Percentiles rank a stretch among this genome's conserved stretches.
Evolutionary conservation across 2,888 invertebrate species (phyloP).

Genomic region (Ochlodes sylvanus): DNA sequence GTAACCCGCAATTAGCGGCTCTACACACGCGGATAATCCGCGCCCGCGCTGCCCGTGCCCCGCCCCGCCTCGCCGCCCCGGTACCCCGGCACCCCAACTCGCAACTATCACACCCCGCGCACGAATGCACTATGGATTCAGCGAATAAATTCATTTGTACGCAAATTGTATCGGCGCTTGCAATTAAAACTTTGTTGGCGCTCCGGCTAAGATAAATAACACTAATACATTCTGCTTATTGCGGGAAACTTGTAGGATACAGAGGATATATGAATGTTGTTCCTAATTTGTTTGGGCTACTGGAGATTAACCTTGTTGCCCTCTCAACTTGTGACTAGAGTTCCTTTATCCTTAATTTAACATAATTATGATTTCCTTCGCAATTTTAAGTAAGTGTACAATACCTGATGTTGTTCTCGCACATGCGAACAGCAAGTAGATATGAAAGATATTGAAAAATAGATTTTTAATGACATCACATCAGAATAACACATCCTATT

Average conservation of each 20-base stretch:
- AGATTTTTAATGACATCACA: too few species aligned
- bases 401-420: not conserved
- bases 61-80: slow-evolving; percentile 52
- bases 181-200: slow-evolving; percentile 85
- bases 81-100: slow-evolving; percentile 48
- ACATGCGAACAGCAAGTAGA: too few species aligned
- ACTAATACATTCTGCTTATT: slow-evolving; percentile 85
- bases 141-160: slow-evolving; percentile 85
- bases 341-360: slow-evolving; percentile 61
- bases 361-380: slow-evolving; percentile 46
- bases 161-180: slow-evolving; percentile 85
- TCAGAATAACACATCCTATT: too few species aligned
- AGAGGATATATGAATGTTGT: slow-evolving; percentile 83
- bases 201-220: slow-evolving; percentile 84
- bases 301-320: slow-evolving; percentile 70
- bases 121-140: slow-evolving; percentile 81
- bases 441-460: too few species aligned
- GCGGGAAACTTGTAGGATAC: slow-evolving; percentile 79
- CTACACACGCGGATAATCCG: slow-evolving; percentile 79
- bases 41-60: slow-evolving; percentile 53
- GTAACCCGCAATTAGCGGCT: slow-evolving; percentile 81
- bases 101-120: slow-evolving; percentile 52
- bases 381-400: slow-evolving; percentile 33
- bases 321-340: slow-evolving; percentile 70
- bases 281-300: slow-evolving; percentile 81